Conservation (phyloP, 2,113 vertebrate genomes). For the Andinoacara biseriatus region DNA sequence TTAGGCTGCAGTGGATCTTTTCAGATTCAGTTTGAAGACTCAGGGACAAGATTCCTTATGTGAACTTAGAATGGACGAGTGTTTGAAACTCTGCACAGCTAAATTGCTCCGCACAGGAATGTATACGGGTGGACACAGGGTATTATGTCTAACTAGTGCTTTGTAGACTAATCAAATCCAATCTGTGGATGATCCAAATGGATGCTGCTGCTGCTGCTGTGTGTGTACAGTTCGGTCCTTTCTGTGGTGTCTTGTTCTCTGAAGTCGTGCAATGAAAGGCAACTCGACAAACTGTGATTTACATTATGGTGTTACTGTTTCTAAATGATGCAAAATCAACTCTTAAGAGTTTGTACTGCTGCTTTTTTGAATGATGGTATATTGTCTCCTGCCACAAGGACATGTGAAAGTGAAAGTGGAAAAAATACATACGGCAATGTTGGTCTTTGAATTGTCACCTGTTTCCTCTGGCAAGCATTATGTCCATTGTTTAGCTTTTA, state of each 20-base stretch:
- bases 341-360: slow-evolving; percentile 59
- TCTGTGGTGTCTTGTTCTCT: slow-evolving; percentile 33
- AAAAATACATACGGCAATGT: slow-evolving; percentile 23
- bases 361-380: slow-evolving; percentile 52
- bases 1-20: slow-evolving; percentile 40
- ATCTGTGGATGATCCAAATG: slow-evolving; percentile 49
- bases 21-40: slow-evolving; percentile 68
- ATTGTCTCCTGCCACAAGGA: slow-evolving; percentile 43
- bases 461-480: slow-evolving; percentile 15
- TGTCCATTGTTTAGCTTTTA: slow-evolving; percentile 34
- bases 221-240: slow-evolving; percentile 25
- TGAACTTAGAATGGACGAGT: slow-evolving; percentile 33
- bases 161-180: slow-evolving; percentile 51
- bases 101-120: slow-evolving; percentile 60
- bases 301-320: slow-evolving; percentile 60
- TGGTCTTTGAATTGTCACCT: slow-evolving; percentile 15
- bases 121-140: slow-evolving; percentile 70
- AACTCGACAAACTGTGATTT: slow-evolving; percentile 67
- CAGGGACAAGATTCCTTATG: slow-evolving; percentile 70
- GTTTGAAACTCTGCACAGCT: slow-evolving; percentile 50
- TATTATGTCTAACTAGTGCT: slow-evolving; percentile 59
- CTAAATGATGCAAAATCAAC: slow-evolving; percentile 69
- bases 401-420: slow-evolving; percentile 36
- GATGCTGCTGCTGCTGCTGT: slow-evolving; percentile 28
- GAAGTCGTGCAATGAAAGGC: slow-evolving; percentile 34